Percentiles rank a stretch among this genome's conserved stretches.
phyloP scores from a whole-genome alignment of 2,113 vertebrate genomes.

The Onychorhynchus coronatus region DNA sequence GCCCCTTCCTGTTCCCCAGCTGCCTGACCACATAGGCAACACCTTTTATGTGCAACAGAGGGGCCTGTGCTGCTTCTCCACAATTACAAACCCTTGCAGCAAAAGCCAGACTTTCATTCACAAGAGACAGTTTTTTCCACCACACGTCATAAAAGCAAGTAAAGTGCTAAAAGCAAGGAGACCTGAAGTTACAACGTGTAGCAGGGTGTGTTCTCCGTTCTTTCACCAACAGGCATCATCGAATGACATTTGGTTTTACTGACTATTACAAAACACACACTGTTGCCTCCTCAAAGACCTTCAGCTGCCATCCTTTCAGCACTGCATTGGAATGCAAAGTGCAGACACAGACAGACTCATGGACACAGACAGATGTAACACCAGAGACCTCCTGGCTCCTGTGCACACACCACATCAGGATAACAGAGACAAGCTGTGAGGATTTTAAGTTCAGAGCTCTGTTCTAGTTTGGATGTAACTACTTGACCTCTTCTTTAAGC shows the following conservation, averaged over 20 bases:
- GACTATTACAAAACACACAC: background rate
- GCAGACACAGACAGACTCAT: background rate
- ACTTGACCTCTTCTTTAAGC: background rate
- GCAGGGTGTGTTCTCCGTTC: background rate
- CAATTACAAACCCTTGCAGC: background rate
- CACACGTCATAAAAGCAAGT: background rate
- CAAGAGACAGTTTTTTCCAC: background rate
- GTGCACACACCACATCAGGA: fast-evolving
- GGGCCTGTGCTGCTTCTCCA: background rate
- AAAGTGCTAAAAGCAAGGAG: conserved; percentile 26
- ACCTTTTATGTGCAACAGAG: background rate
- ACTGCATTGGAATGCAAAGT: fast-evolving
- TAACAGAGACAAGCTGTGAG: background rate
- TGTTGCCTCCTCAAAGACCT: background rate
- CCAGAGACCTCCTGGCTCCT: background rate
- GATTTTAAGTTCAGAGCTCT: background rate
- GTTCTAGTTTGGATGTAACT: background rate
- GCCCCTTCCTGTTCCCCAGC: background rate
- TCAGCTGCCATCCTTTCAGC: background rate
- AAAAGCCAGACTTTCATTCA: background rate
- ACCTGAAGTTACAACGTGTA: background rate
- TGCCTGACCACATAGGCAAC: background rate
- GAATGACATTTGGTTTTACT: background rate
- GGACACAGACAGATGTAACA: background rate
- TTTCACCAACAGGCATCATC: background rate